Conservation (phyloP, 2,888 invertebrate species). For the Pasiphila rectangulata region DNA sequence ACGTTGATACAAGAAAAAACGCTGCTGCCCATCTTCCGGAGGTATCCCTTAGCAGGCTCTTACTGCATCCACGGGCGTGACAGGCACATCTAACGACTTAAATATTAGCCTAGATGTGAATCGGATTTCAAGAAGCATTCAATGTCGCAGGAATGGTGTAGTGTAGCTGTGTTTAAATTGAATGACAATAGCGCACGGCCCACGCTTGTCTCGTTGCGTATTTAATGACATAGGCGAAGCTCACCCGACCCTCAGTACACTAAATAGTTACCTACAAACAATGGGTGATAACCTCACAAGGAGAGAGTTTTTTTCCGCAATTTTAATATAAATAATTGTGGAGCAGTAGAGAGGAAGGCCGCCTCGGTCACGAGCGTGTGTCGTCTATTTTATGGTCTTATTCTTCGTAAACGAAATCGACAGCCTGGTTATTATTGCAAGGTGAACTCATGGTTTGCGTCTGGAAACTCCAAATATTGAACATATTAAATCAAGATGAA, state of each 20-base stretch:
- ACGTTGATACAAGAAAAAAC: too few species aligned
- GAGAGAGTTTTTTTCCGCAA: slow-evolving; percentile 65
- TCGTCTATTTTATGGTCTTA: slow-evolving; percentile 48
- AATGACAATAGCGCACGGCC: slow-evolving; percentile 63
- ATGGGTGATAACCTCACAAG: slow-evolving; percentile 49
- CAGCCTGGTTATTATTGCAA: slow-evolving; percentile 31
- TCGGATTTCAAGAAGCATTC: slow-evolving; percentile 65
- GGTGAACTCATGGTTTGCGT: slow-evolving; percentile 24
- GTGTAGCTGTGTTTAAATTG: slow-evolving; percentile 58
- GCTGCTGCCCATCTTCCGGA: too few species aligned
- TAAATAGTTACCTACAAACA: slow-evolving; percentile 58
- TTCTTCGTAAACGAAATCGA: slow-evolving; percentile 43
- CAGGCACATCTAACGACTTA: too few species aligned
- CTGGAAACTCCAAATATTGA: slow-evolving; percentile 21
- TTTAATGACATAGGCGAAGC: slow-evolving; percentile 42
- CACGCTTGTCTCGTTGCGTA: slow-evolving; percentile 51
- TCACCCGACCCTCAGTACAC: slow-evolving; percentile 53
- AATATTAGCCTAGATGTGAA: too few species aligned
- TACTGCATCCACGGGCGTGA: too few species aligned
- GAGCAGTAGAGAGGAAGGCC: slow-evolving; percentile 58
- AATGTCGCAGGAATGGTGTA: slow-evolving; percentile 62
- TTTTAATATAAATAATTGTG: slow-evolving; percentile 65
- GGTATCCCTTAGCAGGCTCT: too few species aligned
- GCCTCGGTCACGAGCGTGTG: slow-evolving; percentile 58
- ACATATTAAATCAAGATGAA: slow-evolving; percentile 10